These are phyloP conservation scores for Petroica traversi DNA, from an alignment of 2,113 vertebrate genomes.

Conservation along the genomic window DNA sequence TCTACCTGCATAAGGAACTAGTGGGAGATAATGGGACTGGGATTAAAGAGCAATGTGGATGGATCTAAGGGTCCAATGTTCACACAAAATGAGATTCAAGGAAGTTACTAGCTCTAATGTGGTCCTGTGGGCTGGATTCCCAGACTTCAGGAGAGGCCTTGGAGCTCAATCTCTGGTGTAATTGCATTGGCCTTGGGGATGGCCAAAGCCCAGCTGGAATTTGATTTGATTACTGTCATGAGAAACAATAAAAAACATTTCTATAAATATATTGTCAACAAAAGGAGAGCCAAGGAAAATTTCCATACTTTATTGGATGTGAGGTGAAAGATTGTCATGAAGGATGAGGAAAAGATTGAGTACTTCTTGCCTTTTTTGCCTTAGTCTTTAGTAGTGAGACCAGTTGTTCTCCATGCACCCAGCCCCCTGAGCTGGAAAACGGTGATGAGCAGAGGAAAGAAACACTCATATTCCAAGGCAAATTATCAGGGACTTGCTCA, in stretches of 20 bases:
- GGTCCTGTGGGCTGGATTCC: background rate
- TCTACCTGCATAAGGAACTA: background rate
- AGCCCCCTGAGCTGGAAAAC: background rate
- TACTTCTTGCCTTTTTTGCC: background rate
- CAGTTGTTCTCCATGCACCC: background rate
- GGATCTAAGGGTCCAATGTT: background rate
- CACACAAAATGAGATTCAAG: background rate
- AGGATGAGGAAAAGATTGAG: background rate
- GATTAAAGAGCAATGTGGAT: background rate
- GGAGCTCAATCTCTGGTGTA: background rate
- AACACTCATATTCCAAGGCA: background rate
- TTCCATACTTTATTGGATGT: background rate
- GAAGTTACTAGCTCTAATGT: background rate
- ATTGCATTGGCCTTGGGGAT: background rate
- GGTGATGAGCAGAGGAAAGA: background rate
- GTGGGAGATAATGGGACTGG: background rate
- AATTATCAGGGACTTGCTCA: background rate
- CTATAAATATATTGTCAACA: background rate
- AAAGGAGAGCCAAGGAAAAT: background rate
- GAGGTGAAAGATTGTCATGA: background rate
- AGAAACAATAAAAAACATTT: background rate
- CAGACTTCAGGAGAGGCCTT: fast-evolving
- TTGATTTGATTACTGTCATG: background rate
- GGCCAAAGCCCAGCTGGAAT: background rate
- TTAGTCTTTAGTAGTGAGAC: background rate